phyloP scores from a whole-genome alignment of 2,797 vertebrate species.

The Leptodactylus fallax region DNA sequence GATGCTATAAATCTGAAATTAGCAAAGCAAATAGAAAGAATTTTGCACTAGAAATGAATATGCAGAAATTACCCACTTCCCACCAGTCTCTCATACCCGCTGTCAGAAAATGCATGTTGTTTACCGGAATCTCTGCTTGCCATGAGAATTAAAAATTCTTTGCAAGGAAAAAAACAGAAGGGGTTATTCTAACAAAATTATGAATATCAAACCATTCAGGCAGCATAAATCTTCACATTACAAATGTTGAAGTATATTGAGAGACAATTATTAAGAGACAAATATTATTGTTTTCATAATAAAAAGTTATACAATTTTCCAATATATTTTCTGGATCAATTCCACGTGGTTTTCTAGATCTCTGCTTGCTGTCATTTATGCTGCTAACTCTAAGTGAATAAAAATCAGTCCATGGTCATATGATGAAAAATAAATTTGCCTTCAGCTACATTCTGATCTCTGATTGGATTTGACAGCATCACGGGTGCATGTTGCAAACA shows the following conservation, averaged over 20 bases:
- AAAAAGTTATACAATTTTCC: too few relatives aligned
- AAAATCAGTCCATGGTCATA: too few relatives aligned
- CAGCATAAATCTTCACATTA: not conserved
- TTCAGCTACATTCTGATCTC: too few relatives aligned
- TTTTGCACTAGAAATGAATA: not conserved
- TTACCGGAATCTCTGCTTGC: not conserved
- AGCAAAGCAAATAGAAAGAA: not conserved
- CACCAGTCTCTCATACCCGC: not conserved
- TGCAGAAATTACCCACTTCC: not conserved
- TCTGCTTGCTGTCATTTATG: too few relatives aligned
- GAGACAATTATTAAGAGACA: too few relatives aligned
- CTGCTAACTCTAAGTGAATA: too few relatives aligned
- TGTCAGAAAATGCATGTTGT: not conserved
- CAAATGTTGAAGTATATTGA: not conserved
- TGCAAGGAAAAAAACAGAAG: not conserved
- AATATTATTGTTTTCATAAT: too few relatives aligned
- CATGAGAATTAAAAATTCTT: not conserved
- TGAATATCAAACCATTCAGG: not conserved
- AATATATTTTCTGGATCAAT: too few relatives aligned
- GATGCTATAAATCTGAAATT: not conserved
- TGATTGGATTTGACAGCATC: too few relatives aligned
- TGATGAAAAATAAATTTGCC: too few relatives aligned
- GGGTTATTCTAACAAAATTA: not conserved
- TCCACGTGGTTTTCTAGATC: too few relatives aligned
- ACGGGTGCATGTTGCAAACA: too few relatives aligned